Conservation (phyloP, 2,888 invertebrate genomes). For the Acrobasis suavella region DNA sequence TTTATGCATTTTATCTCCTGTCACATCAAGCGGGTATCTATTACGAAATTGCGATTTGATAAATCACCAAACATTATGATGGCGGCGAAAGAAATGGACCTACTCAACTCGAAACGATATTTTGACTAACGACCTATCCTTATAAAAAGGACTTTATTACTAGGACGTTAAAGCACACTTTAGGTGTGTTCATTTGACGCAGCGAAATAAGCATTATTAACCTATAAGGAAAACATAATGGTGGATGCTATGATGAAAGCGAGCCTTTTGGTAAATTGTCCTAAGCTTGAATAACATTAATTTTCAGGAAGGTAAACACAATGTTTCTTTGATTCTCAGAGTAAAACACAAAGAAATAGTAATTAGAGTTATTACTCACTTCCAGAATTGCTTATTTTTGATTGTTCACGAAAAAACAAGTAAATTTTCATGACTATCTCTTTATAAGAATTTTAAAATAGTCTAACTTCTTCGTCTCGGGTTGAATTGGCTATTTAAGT, state of each 20-base stretch:
- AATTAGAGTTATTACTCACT: background rate
- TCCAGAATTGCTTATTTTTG: too few relatives aligned
- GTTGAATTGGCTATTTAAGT: too few relatives aligned
- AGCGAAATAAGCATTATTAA: conserved; percentile 67
- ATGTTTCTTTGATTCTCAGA: conserved; percentile 3
- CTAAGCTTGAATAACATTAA: conserved; percentile 47
- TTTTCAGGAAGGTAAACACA: conserved; percentile 25
- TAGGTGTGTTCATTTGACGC: conserved; percentile 34
- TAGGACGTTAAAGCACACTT: conserved; percentile 42
- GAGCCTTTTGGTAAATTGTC: conserved; percentile 66
- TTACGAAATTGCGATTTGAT: conserved; percentile 82
- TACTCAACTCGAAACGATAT: conserved; percentile 67
- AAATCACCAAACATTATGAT: conserved; percentile 80
- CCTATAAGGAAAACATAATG: conserved; percentile 71
- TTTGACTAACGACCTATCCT: conserved; percentile 37
- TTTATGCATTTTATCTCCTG: conserved; percentile 66
- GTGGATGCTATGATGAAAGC: conserved; percentile 63
- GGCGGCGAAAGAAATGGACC: conserved; percentile 78
- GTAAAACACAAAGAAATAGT: conserved; percentile 6
- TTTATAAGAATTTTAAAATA: too few relatives aligned
- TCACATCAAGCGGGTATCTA: conserved; percentile 77
- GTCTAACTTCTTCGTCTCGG: too few relatives aligned
- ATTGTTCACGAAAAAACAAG: too few relatives aligned
- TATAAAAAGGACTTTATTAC: conserved; percentile 46
- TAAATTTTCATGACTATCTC: too few relatives aligned